Evolutionary conservation across 2,797 vertebrate species (phyloP), one percentile per base, ranked within the genome.

Genomic region (Sciaenops ocellatus): DNA sequence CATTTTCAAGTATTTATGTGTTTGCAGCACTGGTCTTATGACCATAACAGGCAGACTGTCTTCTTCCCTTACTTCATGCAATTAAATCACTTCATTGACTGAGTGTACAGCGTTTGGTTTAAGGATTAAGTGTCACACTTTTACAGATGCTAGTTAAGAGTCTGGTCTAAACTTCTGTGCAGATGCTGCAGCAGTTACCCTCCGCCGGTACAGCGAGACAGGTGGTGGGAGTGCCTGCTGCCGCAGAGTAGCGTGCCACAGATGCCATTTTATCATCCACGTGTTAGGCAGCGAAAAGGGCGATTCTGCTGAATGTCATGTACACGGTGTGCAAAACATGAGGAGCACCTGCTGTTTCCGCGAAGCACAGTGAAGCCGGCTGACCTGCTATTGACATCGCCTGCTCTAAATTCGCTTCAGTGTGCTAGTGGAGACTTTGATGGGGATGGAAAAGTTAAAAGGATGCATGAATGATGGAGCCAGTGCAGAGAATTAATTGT

Each of bases 221-320:
- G 79, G 82, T 81, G 82, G 73, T 55, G 62, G 47, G 30, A 24
- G 78, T 44, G 42, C 9, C 61, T 59, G 47, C 59, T 73, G 78
- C 50, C 15, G 69, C 70, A n/a, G 63, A 52, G 24, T 6, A 12
- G 38, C 1, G 20, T 17, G 28, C 17, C 57, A 55, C 81, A 73
- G 73, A 57, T 73, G 61, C 61, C 28, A 34, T 74, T 88, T 89
- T 78, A 71, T 79, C 78, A 71, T 67, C 73, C 62, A 12, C 5
- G 69, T 85, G 82, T 72, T 78, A 28, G 77, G 55, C 62, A 64
- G 71, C 3, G 11, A 46, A 61, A 51, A 38, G 61, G 63, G 41
- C 2, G 38, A 69, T 50, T 54, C 28, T 52, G 56, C 76, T 78
- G 64, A 78, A 82, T 66, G 76, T 68, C 59, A 74, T 38, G 71